phyloP scores from a whole-genome alignment of 2,797 vertebrate species.

The Liparis tanakae region DNA sequence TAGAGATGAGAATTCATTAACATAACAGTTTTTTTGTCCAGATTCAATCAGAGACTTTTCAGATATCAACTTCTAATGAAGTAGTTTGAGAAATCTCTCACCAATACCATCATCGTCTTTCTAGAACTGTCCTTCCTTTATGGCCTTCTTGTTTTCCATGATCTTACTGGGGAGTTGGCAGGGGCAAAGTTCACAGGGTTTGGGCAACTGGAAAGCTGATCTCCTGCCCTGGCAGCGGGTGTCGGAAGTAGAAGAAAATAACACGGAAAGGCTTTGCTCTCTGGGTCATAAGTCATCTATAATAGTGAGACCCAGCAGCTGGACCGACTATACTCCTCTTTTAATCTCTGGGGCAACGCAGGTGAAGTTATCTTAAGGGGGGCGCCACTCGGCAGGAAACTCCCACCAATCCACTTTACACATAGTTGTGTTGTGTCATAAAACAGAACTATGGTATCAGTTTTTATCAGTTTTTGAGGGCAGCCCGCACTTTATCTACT shows the following conservation, averaged over 20 bases:
- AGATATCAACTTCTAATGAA: slow-evolving; percentile 2
- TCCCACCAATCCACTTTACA: slow-evolving; percentile 12
- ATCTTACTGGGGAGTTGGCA: slow-evolving; percentile 21
- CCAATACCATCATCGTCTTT: slow-evolving; percentile 4
- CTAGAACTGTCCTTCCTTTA: background rate
- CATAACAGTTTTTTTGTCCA: background rate
- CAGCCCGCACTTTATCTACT: background rate
- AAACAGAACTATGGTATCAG: slow-evolving; percentile 19
- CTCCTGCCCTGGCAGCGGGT: slow-evolving; percentile 40
- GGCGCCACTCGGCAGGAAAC: slow-evolving; percentile 26
- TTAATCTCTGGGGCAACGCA: slow-evolving; percentile 16
- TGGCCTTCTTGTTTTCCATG: slow-evolving; percentile 10
- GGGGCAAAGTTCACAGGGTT: slow-evolving; percentile 55
- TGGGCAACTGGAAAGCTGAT: slow-evolving; percentile 59
- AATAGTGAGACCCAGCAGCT: slow-evolving; percentile 61
- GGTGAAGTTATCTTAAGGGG: slow-evolving; percentile 17
- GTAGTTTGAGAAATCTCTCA: background rate
- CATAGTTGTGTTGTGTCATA: slow-evolving; percentile 20
- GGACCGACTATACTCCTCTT: slow-evolving; percentile 34
- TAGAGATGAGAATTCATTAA: background rate
- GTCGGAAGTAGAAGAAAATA: slow-evolving; percentile 65
- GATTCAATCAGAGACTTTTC: slow-evolving; percentile 14
- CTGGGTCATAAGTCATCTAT: slow-evolving; percentile 62
- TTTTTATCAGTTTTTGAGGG: slow-evolving; percentile 20
- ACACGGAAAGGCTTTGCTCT: slow-evolving; percentile 55